A percentile compares a stretch with the other conserved stretches of the same genome.
Conservation (phyloP, 2,113 vertebrate genomes). For the Acrocephalus arundinaceus region DNA sequence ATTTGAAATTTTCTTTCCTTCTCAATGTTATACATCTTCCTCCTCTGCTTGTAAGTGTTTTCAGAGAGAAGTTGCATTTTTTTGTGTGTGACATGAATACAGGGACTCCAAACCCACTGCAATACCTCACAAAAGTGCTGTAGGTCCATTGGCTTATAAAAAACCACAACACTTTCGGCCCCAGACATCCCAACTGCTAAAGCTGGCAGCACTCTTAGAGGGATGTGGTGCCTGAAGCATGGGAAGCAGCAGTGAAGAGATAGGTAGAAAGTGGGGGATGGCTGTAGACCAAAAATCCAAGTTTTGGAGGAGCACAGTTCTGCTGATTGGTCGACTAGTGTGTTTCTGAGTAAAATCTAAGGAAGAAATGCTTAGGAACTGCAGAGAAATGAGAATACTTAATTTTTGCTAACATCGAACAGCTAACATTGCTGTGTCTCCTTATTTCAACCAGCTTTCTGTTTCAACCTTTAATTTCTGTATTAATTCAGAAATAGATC, state of each 20-base stretch:
- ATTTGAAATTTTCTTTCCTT: neutral
- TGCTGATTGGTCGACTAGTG: neutral
- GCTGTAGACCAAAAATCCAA: neutral
- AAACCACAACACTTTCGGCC: neutral
- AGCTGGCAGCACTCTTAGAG: neutral
- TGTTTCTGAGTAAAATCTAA: neutral
- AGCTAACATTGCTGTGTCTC: neutral
- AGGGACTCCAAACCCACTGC: neutral
- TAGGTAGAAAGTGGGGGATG: neutral
- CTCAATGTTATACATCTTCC: neutral
- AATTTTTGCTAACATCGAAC: neutral
- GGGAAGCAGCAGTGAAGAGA: neutral
- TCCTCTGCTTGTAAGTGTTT: neutral
- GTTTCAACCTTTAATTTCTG: neutral
- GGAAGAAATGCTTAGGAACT: neutral
- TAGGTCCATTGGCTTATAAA: neutral
- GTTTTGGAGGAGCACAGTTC: neutral
- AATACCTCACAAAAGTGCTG: neutral
- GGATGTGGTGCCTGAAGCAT: neutral
- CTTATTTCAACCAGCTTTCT: neutral
- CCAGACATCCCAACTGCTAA: neutral
- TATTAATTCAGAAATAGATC: neutral
- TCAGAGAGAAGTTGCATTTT: neutral
- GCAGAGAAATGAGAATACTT: neutral
- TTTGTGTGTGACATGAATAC: neutral